A percentile compares a stretch with the other conserved stretches of the same genome.
Conservation (phyloP, 1,140 invertebrate species). For the Tetragonula clypearis region DNA sequence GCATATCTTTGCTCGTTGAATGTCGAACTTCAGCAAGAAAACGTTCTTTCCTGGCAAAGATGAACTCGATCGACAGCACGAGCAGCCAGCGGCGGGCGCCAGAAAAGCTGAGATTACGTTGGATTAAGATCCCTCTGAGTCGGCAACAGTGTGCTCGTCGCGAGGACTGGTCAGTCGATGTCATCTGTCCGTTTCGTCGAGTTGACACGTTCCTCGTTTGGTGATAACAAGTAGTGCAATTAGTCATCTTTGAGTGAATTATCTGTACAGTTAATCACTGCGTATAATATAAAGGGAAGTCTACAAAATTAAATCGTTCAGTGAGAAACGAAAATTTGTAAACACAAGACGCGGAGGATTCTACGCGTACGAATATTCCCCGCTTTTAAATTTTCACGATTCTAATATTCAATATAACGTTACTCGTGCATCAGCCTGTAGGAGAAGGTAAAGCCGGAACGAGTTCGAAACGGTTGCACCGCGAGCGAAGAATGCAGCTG, state of each 20-base stretch:
- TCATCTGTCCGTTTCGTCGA: neutral
- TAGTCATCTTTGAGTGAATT: too few species aligned
- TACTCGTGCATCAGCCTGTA: neutral
- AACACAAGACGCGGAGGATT: too few species aligned
- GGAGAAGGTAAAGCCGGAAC: neutral
- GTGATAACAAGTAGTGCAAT: too few species aligned
- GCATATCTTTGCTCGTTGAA: neutral
- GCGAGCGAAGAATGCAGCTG: slow-evolving; percentile 30
- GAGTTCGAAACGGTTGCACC: neutral
- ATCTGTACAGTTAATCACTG: too few species aligned
- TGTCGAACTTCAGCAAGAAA: neutral
- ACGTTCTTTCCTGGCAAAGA: neutral
- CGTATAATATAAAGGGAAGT: too few species aligned
- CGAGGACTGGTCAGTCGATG: neutral
- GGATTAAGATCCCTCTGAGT: slow-evolving; percentile 3
- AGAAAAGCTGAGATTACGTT: neutral
- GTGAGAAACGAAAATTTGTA: too few species aligned
- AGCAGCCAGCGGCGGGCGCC: too few species aligned
- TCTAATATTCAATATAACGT: too few species aligned
- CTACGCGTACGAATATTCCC: too few species aligned
- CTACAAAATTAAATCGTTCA: too few species aligned
- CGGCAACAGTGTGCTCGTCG: slow-evolving; percentile 5
- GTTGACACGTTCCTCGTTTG: slow-evolving; percentile 13
- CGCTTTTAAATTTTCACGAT: too few species aligned
- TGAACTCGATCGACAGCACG: neutral